Evolutionary conservation across 2,113 vertebrate genomes (phyloP), one percentile per base, ranked within the genome.

Genomic region (Connochaetes taurinus): DNA sequence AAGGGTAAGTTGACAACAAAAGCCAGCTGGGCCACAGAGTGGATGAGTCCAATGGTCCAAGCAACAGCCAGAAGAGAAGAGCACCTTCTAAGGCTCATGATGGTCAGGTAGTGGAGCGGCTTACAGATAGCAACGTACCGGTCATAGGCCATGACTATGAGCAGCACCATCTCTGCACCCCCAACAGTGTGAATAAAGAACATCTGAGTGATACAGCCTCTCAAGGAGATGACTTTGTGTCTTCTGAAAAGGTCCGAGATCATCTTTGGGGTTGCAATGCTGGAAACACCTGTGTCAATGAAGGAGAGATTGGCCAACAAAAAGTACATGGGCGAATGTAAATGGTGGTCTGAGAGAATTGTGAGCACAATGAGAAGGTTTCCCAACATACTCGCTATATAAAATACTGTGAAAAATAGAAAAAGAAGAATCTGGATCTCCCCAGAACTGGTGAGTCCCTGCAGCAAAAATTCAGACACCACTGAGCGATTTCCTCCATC

Each of bases 221-320:
- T 90, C 80, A 97, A 96, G 12, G 97, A 98, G 53, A 97, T 98
- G 71, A 85, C 90, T 88, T 92, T 97, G 31, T 53, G 62, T 87
- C 96, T 96, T 50, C 92, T 91, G 90, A 97, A 96, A 95, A 98
- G 78, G 33, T 98, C 97, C 45, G 71, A 97, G 71, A 98, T 95
- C 98, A 97, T 97, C 78, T 98, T 98, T 1, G 95, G 97, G 52
- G 67, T 91, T 89, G 98, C 83, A 23, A 96, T 97, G 60, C 94
- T 98, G 60, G 95, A 91, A 94, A 97, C 98, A 29, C 97, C 95
- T 15, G 83, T 96, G 50, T 97, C 94, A 1, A 96, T 96, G 57
- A 97, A 94, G 60, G 98, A 97, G 80, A 98, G 96, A 85, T 97
- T 98, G 43, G 97, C 98, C 83, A 98, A 92, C 76, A 98, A 71